Evolutionary conservation across 2,113 vertebrate genomes (phyloP), one percentile per base, ranked within the genome.

Genomic region (Microtus richardsoni): DNA sequence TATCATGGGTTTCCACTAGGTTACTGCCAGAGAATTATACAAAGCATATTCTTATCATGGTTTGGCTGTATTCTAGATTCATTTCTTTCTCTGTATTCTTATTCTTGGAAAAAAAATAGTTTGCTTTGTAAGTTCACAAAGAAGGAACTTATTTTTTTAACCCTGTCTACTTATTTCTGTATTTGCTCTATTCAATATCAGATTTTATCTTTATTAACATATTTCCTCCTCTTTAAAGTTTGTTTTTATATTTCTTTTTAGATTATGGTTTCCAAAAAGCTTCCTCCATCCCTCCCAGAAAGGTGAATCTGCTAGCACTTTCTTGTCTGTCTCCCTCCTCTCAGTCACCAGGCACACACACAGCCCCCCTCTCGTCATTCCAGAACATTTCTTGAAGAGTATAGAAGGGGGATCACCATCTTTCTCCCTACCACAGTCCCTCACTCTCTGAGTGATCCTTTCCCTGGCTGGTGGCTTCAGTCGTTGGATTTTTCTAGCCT

Each of bases 71-170:
- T 36, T 92, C 24, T 80, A 75, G 30, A 89, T 73, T 68, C 39
- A 70, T 85, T 73, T 58, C 16, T 91, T 87, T 93, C 93, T 70
- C 17, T 54, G 89, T 91, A 84, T 58, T 74, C n/a, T 79, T 73
- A 84, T 79, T 60, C 28, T 79, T 90, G 60, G 60, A n/a, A 88
- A 39, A 88, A 88, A 39, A 85, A 64, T 30, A 22, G 28, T 68
- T 60, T 79, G n/a, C 79, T 94, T 84, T n/a, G 79, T 28, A 80
- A 78, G 16, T 89, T 73, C 39, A 58, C 39, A 47, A 7, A 89
- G 54, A 91, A 64, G 36, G 36, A 79, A 77, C 52, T 62, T 83
- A 80, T 75, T 84, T 88, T 79, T 70, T 85, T 28, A 17, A 75
- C 60, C 13, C 11, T 85, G 79, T 62, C 49, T 92, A 80, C 30